Conservation (phyloP, 2,113 vertebrate genomes). For the Psephotus haematonotus region DNA sequence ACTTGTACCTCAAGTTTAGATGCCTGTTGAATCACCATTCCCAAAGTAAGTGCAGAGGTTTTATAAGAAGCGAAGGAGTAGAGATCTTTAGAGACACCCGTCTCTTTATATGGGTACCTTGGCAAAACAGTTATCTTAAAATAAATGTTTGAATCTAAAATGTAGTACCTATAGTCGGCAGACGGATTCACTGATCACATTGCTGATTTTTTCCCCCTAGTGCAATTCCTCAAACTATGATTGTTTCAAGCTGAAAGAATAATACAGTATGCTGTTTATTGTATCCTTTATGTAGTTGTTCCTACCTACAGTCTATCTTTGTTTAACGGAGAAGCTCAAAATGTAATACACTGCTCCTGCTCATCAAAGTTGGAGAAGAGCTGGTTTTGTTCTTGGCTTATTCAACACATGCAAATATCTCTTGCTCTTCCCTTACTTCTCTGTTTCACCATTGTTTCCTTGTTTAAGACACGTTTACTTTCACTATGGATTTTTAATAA, state of each 20-base stretch:
- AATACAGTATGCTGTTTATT: background rate
- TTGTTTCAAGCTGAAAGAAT: background rate
- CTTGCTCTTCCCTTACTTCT: background rate
- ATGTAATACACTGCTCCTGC: background rate
- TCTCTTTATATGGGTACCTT: background rate
- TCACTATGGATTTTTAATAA: background rate
- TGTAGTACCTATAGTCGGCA: background rate
- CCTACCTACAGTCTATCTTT: background rate
- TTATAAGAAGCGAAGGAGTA: background rate
- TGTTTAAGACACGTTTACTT: constrained; percentile 5
- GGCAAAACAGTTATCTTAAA: background rate
- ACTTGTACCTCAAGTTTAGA: background rate
- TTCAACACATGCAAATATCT: background rate
- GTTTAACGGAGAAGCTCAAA: background rate
- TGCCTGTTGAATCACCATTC: background rate
- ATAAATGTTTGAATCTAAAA: background rate
- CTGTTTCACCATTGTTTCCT: background rate
- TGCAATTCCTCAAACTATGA: background rate
- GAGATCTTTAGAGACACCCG: background rate
- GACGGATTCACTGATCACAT: background rate
- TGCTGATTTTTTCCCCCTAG: background rate
- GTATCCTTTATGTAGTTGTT: background rate
- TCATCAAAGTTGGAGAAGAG: background rate
- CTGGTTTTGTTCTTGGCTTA: background rate
- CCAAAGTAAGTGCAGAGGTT: background rate